Conservation (phyloP, 2,113 vertebrate species). For the Probosciger aterrimus region DNA sequence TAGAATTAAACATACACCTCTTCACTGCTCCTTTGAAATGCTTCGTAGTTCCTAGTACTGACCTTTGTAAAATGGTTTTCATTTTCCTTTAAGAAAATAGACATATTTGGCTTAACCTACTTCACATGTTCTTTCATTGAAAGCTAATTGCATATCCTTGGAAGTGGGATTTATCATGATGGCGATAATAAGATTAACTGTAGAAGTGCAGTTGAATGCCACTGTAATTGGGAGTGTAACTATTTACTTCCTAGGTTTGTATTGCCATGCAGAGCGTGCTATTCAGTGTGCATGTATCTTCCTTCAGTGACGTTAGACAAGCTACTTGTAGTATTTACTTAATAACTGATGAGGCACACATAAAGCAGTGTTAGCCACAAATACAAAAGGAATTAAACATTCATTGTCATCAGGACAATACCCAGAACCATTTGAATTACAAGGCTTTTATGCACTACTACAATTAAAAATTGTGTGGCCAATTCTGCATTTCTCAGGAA, state of each 20-base stretch:
- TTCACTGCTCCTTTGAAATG: neutral
- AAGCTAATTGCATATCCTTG: neutral
- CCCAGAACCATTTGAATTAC: neutral
- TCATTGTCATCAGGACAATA: neutral
- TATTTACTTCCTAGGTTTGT: neutral
- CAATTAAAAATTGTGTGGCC: neutral
- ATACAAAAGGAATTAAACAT: neutral
- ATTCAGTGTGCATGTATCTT: neutral
- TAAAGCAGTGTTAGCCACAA: neutral
- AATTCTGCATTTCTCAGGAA: neutral
- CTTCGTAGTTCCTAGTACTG: neutral
- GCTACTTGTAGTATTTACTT: neutral
- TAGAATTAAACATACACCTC: neutral
- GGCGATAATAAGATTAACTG: neutral
- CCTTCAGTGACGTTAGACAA: neutral
- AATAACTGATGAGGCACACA: neutral
- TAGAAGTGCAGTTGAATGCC: neutral
- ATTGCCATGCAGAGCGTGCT: neutral
- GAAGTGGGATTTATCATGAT: neutral
- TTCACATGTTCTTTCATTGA: neutral
- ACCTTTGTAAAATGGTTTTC: neutral
- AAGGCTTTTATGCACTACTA: neutral
- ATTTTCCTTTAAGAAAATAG: neutral
- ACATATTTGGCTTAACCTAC: neutral
- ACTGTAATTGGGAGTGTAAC: neutral